Evolutionary conservation across 2,888 invertebrate species (phyloP).

Genomic region (Drosophila algonquin): DNA sequence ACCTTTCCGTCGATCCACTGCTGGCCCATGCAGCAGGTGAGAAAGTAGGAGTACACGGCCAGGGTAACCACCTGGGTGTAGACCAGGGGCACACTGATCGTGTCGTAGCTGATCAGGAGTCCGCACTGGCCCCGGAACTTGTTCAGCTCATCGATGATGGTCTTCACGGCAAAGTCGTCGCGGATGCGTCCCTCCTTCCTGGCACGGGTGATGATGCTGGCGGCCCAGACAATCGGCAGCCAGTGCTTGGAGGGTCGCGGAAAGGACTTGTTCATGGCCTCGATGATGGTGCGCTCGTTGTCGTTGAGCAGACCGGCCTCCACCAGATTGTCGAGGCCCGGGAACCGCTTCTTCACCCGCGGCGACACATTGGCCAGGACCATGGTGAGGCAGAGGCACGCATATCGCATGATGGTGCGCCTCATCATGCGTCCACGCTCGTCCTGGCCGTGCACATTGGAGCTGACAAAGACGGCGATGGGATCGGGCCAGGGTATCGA

Average conservation of each 20-base stretch:
- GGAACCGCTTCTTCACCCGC: slow-evolving; percentile 94
- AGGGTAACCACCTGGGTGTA: slow-evolving; percentile 96
- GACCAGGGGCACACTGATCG: slow-evolving; percentile 90
- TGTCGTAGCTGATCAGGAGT: slow-evolving; percentile 90
- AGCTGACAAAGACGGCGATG: slow-evolving; percentile 93
- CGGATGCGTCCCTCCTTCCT: slow-evolving; percentile 95
- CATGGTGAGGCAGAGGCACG: slow-evolving; percentile 94
- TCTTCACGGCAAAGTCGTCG: slow-evolving; percentile 96
- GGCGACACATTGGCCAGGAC: slow-evolving; percentile 94
- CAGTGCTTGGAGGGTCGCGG: slow-evolving; percentile 95
- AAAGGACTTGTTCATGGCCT: slow-evolving; percentile 91
- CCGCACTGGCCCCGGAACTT: slow-evolving; percentile 93
- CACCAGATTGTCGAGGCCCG: slow-evolving; percentile 91
- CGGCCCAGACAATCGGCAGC: slow-evolving; percentile 96
- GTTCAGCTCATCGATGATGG: slow-evolving; percentile 93
- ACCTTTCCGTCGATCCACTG: slow-evolving; percentile 91
- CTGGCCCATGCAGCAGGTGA: slow-evolving; percentile 94
- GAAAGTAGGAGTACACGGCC: slow-evolving; percentile 94
- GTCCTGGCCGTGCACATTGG: slow-evolving; percentile 93
- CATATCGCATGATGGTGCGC: slow-evolving; percentile 92
- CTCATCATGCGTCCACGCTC: slow-evolving; percentile 92
- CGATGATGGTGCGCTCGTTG: slow-evolving; percentile 92
- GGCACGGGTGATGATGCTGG: slow-evolving; percentile 94
- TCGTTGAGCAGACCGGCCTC: slow-evolving; percentile 93
- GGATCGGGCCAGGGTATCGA: slow-evolving; percentile 94